These are phyloP conservation scores for Heliconius hermathena DNA, from an alignment of 1,140 invertebrate species.

Conservation along the genomic window DNA sequence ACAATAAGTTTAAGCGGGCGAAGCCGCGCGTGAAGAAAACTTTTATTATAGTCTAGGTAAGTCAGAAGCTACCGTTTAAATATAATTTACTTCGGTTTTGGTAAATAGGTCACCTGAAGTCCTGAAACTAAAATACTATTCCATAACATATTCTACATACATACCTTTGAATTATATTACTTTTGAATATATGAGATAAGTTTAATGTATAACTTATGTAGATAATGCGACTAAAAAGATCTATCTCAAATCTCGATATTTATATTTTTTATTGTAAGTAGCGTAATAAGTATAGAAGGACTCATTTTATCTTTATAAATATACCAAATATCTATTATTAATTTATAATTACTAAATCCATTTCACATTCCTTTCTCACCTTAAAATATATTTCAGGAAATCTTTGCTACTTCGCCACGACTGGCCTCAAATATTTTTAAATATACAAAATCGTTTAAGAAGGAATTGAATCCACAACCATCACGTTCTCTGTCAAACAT, in stretches of 20 bases:
- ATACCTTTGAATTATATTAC: background rate
- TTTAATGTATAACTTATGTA: background rate
- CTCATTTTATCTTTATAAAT: too few relatives aligned
- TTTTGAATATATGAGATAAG: background rate
- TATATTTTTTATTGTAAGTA: too few relatives aligned
- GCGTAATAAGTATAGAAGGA: too few relatives aligned
- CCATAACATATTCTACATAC: background rate
- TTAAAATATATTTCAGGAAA: too few relatives aligned
- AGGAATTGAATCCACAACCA: background rate
- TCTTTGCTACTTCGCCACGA: too few relatives aligned
- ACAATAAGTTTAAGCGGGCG: background rate
- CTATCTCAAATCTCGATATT: too few relatives aligned
- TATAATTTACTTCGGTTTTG: slow-evolving; percentile 4
- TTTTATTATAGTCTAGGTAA: background rate
- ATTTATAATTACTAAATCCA: too few relatives aligned
- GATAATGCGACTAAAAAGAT: too few relatives aligned
- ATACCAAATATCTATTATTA: too few relatives aligned
- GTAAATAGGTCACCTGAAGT: background rate
- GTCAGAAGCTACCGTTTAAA: background rate
- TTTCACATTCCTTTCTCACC: too few relatives aligned
- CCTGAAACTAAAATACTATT: slow-evolving; percentile 5
- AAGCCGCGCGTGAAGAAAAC: background rate
- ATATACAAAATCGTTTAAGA: background rate
- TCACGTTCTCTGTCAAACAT: too few relatives aligned
- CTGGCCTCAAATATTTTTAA: too few relatives aligned